Conservation (phyloP, 2,888 invertebrate species). For the Pristionchus fissidentatus region DNA sequence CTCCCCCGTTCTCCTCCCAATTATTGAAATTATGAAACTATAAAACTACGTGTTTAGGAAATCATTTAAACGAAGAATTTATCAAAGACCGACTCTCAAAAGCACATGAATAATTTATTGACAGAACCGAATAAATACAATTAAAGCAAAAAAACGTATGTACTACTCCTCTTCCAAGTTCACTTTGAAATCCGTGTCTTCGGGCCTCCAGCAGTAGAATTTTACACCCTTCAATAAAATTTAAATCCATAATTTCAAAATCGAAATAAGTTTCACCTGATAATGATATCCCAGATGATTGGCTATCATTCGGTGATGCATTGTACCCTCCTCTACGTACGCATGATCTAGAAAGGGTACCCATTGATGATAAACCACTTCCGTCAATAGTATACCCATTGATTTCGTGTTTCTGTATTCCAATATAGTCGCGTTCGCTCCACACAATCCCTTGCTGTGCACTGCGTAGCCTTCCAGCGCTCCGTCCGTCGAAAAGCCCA, state of each 20-base stretch:
- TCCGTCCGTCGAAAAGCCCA: background rate
- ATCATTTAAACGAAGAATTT: too few species aligned
- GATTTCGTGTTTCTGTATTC: background rate
- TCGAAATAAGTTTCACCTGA: background rate
- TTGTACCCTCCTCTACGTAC: slow-evolving; percentile 13
- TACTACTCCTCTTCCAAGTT: slow-evolving; percentile 1
- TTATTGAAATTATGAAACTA: too few species aligned
- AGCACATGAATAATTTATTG: too few species aligned
- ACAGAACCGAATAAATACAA: too few species aligned
- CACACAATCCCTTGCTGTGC: background rate
- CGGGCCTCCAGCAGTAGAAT: slow-evolving; percentile 19
- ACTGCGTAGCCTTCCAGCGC: background rate
- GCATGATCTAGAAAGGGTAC: background rate
- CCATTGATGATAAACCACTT: background rate
- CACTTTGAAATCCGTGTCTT: slow-evolving; percentile 21
- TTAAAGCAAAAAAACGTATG: too few species aligned
- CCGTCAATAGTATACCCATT: background rate
- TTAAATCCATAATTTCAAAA: background rate
- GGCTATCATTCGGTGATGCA: background rate
- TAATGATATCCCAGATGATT: background rate
- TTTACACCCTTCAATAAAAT: background rate
- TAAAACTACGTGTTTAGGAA: too few species aligned
- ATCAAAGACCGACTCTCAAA: background rate
- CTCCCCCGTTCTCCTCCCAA: too few species aligned
- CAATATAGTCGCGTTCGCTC: slow-evolving; percentile 37